Percentiles rank a stretch among this genome's conserved stretches.
These are phyloP conservation scores for Toxotes lorentzi DNA, from an alignment of 2,797 vertebrate species.

Conservation along the genomic window DNA sequence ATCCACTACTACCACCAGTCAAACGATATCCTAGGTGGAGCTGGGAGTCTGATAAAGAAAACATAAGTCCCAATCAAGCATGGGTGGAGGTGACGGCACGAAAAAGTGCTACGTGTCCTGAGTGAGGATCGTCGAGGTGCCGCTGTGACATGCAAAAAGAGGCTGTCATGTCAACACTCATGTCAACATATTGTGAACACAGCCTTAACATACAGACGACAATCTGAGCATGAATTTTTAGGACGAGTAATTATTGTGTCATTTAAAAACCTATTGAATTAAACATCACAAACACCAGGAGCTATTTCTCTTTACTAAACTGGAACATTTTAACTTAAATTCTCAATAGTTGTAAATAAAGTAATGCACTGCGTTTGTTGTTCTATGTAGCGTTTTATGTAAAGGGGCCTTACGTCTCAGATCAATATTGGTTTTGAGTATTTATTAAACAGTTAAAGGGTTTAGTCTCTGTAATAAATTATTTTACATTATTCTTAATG, in stretches of 20 bases:
- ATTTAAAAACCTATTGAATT: not conserved
- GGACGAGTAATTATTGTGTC: not conserved
- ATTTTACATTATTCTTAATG: not conserved
- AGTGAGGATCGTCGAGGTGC: not conserved
- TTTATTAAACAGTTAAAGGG: not conserved
- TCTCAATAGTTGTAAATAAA: not conserved
- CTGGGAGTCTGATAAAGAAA: conserved; percentile 44
- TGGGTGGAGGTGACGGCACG: not conserved
- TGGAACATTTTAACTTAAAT: not conserved
- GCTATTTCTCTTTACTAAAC: not conserved
- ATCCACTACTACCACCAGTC: conserved; percentile 36
- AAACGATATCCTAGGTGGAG: conserved; percentile 12
- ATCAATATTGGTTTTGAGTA: not conserved
- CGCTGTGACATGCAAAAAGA: not conserved
- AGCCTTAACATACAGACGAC: not conserved
- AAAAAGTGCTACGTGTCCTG: not conserved
- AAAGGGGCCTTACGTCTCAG: too few species aligned
- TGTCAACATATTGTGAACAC: too few species aligned
- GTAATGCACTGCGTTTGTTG: not conserved
- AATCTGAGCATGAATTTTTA: not conserved
- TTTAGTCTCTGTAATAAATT: not conserved
- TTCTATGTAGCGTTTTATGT: not conserved
- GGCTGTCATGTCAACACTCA: not conserved
- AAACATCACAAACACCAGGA: not conserved
- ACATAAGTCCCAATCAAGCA: not conserved